A percentile compares a stretch with the other conserved stretches of the same genome.
Conservation (phyloP, 2,113 vertebrate species). For the Hippocampus mohnikei region DNA sequence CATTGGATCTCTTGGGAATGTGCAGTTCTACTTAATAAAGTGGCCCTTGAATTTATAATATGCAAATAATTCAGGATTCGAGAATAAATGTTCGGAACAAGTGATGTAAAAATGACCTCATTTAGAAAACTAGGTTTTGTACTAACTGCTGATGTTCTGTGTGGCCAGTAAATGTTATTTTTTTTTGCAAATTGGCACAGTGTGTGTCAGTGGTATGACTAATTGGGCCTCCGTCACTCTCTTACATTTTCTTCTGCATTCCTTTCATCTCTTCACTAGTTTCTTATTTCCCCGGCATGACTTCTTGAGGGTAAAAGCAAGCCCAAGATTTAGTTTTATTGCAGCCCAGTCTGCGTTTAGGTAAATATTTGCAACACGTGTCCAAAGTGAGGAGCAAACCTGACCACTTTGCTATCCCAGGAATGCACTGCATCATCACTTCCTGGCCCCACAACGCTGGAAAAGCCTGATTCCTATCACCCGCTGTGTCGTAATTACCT, state of each 20-base stretch:
- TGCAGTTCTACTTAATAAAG: neutral
- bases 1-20: neutral
- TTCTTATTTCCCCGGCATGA: constrained; percentile 55
- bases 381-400: constrained; percentile 55
- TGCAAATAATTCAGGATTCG: neutral
- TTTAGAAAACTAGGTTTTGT: neutral
- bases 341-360: constrained; percentile 37
- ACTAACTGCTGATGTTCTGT: neutral
- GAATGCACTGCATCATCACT: constrained; percentile 66
- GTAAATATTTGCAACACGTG: constrained; percentile 45
- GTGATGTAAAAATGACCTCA: constrained; percentile 1
- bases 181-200: constrained; percentile 8
- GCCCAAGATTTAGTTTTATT: constrained; percentile 55
- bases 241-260: constrained; percentile 34
- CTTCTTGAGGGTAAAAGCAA: constrained; percentile 41
- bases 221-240: constrained; percentile 10
- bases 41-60: neutral
- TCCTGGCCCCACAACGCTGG: constrained; percentile 56
- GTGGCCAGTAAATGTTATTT: constrained; percentile 4
- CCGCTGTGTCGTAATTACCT: constrained; percentile 47
- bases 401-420: constrained; percentile 59
- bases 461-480: constrained; percentile 65
- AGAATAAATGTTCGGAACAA: neutral
- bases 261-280: constrained; percentile 47
- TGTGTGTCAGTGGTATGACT: constrained; percentile 26